phyloP scores from a whole-genome alignment of 2,888 invertebrate species.

The Drosophila paranaensis region DNA sequence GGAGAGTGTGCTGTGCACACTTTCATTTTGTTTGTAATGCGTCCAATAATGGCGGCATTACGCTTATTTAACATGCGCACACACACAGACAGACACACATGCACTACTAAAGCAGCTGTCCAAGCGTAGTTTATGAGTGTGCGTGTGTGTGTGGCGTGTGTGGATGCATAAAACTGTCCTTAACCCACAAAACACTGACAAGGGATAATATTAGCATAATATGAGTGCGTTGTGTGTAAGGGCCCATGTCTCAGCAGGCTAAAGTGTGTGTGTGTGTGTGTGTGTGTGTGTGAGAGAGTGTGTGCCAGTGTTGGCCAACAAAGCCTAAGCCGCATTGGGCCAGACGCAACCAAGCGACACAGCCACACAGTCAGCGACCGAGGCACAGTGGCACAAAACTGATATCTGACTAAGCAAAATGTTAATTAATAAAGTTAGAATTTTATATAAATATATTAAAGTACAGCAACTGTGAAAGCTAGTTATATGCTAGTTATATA shows the following conservation, averaged over 20 bases:
- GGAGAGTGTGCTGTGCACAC: constrained; percentile 41
- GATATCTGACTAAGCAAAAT: background rate
- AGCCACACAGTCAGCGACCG: constrained; percentile 14
- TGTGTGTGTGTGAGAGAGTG: constrained; percentile 16
- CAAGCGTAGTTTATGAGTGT: constrained; percentile 32
- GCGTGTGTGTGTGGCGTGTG: constrained; percentile 34
- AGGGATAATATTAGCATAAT: constrained; percentile 78
- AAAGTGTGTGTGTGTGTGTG: constrained; percentile 27
- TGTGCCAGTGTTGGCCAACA: constrained; percentile 39
- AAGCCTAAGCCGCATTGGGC: constrained; percentile 57
- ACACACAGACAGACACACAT: constrained; percentile 43
- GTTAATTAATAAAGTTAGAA: background rate
- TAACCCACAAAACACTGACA: constrained; percentile 75
- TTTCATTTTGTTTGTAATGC: constrained; percentile 77
- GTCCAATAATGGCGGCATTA: constrained; percentile 81
- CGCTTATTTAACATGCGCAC: constrained; percentile 78
- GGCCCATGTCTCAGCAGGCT: constrained; percentile 25
- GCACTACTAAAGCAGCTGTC: constrained; percentile 47
- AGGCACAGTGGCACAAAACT: constrained; percentile 5
- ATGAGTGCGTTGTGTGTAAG: constrained; percentile 56
- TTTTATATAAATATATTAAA: no score
- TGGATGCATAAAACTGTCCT: constrained; percentile 75
- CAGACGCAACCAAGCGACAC: constrained; percentile 50
- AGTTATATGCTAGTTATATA: no score
- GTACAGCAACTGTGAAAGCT: no score